Evolutionary conservation across 30 jellyfish, hydroid and myxozoan species (phyloP).

Genomic region (Sanderia malayensis): DNA sequence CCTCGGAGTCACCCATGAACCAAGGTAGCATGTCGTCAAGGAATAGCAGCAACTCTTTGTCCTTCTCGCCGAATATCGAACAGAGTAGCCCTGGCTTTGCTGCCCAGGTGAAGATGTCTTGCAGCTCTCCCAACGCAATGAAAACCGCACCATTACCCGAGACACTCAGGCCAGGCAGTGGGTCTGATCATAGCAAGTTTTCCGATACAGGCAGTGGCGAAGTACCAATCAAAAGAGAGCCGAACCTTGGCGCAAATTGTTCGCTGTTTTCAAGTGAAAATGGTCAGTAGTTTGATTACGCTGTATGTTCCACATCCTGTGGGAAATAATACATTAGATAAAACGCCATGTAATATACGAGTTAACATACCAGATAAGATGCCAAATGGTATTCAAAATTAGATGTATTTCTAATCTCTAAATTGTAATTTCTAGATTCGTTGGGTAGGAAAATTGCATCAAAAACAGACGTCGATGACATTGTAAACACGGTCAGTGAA

Average conservation of each 20-base stretch:
- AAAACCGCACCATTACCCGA: constrained; percentile 43
- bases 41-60: constrained; percentile 73
- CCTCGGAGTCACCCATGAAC: constrained; percentile 70
- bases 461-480: constrained; percentile 43
- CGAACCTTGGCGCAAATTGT: neutral
- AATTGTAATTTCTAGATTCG: no score
- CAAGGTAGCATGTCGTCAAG: constrained; percentile 71
- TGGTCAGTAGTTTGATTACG: neutral
- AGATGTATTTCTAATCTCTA: no score
- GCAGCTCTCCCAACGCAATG: constrained; percentile 30
- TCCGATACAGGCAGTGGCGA: constrained; percentile 9
- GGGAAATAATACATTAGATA: no score
- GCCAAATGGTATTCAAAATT: no score
- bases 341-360: no score
- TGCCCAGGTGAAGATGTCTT: constrained; percentile 25
- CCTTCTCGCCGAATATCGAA: constrained; percentile 50
- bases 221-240: constrained; percentile 1
- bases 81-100: constrained; percentile 45
- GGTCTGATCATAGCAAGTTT: neutral
- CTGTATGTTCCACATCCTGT: no score
- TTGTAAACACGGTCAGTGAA: constrained; percentile 29
- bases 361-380: no score
- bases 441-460: neutral
- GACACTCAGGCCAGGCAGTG: constrained; percentile 10
- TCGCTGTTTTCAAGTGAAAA: neutral